phyloP scores from a whole-genome alignment of 1,140 invertebrate genomes.

The Rhopalosiphum padi region DNA sequence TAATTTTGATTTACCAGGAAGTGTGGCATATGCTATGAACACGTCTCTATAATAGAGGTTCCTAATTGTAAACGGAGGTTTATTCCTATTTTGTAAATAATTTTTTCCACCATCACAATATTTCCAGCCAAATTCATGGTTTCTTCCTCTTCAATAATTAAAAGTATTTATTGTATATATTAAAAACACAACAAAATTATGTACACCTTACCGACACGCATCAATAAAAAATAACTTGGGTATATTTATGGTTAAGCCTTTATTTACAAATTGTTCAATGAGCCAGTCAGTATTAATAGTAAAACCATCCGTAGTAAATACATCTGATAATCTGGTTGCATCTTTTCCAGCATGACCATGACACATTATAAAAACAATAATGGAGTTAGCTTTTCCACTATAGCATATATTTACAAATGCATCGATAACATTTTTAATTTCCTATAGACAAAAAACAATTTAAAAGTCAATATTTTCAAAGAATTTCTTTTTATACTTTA shows the following conservation, averaged over 20 bases:
- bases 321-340: background rate
- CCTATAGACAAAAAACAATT: constrained; percentile 18
- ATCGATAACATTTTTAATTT: constrained; percentile 18
- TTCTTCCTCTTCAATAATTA: constrained; percentile 32
- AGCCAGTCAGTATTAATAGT: constrained; percentile 21
- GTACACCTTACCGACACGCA: constrained; percentile 47
- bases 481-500: background rate
- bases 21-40: constrained; percentile 34
- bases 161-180: background rate
- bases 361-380: constrained; percentile 57
- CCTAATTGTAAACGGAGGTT: background rate
- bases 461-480: background rate
- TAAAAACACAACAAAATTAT: background rate
- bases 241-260: background rate
- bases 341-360: constrained; percentile 36
- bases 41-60: constrained; percentile 23
- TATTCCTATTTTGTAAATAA: background rate
- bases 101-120: background rate
- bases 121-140: constrained; percentile 9
- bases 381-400: constrained; percentile 23
- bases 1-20: constrained; percentile 25
- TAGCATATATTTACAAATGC: background rate
- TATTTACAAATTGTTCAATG: constrained; percentile 30
- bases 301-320: constrained; percentile 20
- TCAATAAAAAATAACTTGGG: constrained; percentile 59